Base-by-base conservation (phyloP, 2,797 vertebrate genomes). In the Gobio occitaniae region DNA sequence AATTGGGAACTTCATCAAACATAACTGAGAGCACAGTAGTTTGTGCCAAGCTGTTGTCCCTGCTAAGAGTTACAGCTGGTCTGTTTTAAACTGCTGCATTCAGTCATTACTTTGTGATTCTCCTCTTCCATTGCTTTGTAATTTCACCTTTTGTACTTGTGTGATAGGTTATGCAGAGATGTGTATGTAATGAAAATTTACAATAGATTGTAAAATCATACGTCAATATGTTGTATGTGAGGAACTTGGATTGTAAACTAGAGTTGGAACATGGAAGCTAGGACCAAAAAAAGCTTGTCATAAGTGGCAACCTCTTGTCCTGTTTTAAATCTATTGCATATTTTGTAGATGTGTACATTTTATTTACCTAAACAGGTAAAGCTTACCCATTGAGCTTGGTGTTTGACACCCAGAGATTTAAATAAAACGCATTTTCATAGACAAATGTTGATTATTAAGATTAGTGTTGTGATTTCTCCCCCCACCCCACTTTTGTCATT, bases 361-460 rank as follows among this genome's bases (percentile, higher is more conserved):
- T 88, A 76, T 84, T 88, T 79, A 78, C 83, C 83, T 85, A 19
- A 80, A 75, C 48, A 1, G 89, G 83, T 90, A 68, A 84, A 87
- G 38, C 29, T 75, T 76, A 78, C 12, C 68, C 8, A 2, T 44
- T 84, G 79, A 77, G 32, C n/a, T 87, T 88, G 83, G 84, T 87
- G 82, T 86, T 85, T 63, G 56, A 88, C 82, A 83, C 81, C 44
- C 25, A 25, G 56, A 88, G 21, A 76, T 86, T 90, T 32, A 87
- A 91, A 91, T 90, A 91, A 92, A 90, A 69, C 70, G 15, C 9
- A 29, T 83, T 88, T 90, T 91, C 25, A 41, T 90, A 90, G 89
- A 89, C 66, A 48, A 79, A 63, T 80, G 72, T 80, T 89, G 76
- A 84, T 87, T 87, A 74, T 84, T 84, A 85, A 86, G 54, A 86